A percentile compares a stretch with the other conserved stretches of the same genome.
Evolutionary conservation across 1,140 invertebrate species (phyloP).

Genomic region (Drosophila paulistorum): DNA sequence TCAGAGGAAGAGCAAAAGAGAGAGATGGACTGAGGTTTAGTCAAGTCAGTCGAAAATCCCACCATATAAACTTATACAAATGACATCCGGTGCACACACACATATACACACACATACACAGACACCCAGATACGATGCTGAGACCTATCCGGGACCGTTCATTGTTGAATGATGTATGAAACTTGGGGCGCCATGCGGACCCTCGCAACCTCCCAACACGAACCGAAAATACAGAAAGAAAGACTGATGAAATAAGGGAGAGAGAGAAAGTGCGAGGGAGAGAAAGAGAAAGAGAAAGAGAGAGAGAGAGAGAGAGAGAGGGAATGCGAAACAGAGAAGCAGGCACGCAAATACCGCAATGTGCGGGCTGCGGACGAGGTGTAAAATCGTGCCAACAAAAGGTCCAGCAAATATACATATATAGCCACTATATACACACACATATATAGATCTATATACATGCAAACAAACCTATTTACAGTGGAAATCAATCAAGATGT

Average conservation of each 20-base stretch:
- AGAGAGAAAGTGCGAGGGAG: not conserved
- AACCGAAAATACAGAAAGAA: constrained; percentile 40
- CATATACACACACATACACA: not conserved
- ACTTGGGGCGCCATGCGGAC: constrained; percentile 46
- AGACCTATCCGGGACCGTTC: constrained; percentile 25
- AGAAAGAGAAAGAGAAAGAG: not conserved
- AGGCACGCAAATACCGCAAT: constrained; percentile 40
- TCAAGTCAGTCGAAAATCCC: constrained; percentile 57
- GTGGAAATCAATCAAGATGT: constrained; percentile 16
- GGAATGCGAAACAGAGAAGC: not conserved
- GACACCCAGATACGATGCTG: constrained; percentile 6
- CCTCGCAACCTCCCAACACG: not conserved
- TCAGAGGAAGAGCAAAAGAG: not conserved
- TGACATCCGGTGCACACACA: constrained; percentile 61
- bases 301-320: not conserved
- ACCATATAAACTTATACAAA: constrained; percentile 71
- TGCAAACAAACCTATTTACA: constrained; percentile 12
- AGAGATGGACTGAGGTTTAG: constrained; percentile 7
- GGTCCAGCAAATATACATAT: constrained; percentile 9
- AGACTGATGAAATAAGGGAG: constrained; percentile 3
- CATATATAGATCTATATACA: not conserved
- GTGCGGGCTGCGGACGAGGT: constrained; percentile 43
- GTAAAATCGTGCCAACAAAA: constrained; percentile 53
- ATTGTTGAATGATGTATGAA: constrained; percentile 77
- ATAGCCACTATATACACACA: not conserved